Conservation (phyloP, 2,888 invertebrate genomes). For the Colletes collaris region DNA sequence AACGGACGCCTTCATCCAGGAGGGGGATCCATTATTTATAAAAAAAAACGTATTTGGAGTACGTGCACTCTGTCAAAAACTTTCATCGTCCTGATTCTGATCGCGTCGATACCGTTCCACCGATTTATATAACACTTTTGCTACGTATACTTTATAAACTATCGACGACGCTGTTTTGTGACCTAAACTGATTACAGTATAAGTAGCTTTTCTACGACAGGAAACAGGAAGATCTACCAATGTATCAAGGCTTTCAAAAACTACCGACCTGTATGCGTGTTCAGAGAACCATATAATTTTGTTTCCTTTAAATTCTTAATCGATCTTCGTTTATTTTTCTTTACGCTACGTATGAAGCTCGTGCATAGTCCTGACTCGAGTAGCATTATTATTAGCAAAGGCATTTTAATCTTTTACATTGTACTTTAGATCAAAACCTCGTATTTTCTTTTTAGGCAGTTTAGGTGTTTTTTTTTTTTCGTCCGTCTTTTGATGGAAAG, state of each 20-base stretch:
- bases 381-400: conserved; percentile 60
- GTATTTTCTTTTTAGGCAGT: conserved; percentile 13
- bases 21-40: conserved; percentile 39
- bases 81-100: conserved; percentile 10
- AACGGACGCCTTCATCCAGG: conserved; percentile 12
- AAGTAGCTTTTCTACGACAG: conserved; percentile 73
- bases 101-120: conserved; percentile 23
- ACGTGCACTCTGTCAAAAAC: neutral
- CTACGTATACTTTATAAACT: conserved; percentile 51
- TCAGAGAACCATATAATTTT: conserved; percentile 39
- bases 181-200: conserved; percentile 49
- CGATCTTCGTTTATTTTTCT: conserved; percentile 12
- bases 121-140: conserved; percentile 46
- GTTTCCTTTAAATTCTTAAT: conserved; percentile 23
- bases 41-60: conserved; percentile 6
- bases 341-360: conserved; percentile 17
- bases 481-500: conserved; percentile 3
- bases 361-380: conserved; percentile 54
- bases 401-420: conserved; percentile 58
- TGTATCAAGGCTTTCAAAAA: conserved; percentile 54
- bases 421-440: conserved; percentile 45
- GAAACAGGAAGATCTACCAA: conserved; percentile 50
- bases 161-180: conserved; percentile 45
- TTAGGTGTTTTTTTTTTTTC: neutral
- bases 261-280: conserved; percentile 44